Conservation (phyloP, 35 echinoderm and acorn worm genomes). For the Acanthaster planci region DNA sequence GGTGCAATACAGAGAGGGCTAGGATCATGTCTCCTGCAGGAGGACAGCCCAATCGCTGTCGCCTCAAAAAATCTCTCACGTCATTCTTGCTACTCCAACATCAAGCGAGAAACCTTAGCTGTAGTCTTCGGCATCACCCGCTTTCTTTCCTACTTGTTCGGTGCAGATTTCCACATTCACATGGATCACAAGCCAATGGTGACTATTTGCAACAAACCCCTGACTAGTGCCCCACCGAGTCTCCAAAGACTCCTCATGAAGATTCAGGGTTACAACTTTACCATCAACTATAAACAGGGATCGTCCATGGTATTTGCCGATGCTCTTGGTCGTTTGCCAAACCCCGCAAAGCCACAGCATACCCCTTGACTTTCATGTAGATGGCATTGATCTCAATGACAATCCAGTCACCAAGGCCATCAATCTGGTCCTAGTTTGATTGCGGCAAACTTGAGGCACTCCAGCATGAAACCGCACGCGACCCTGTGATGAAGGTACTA, state of each 20-base stretch:
- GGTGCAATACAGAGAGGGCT: conserved; percentile 46
- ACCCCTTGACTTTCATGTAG: not conserved
- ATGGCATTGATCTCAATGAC: not conserved
- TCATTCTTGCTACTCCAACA: conserved; percentile 56
- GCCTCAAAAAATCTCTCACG: conserved; percentile 40
- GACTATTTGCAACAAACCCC: conserved; percentile 44
- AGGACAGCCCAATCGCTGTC: conserved; percentile 50
- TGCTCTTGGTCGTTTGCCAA: conserved; percentile 37
- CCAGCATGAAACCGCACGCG: conserved; percentile 20
- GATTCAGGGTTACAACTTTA: conserved; percentile 60
- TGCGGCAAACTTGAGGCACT: conserved; percentile 44
- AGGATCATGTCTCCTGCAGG: conserved; percentile 43
- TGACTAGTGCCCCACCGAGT: conserved; percentile 52
- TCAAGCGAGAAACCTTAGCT: conserved; percentile 46
- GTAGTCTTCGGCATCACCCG: conserved; percentile 55
- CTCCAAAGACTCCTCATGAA: conserved; percentile 55
- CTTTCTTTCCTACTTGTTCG: conserved; percentile 50
- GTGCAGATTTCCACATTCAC: conserved; percentile 22
- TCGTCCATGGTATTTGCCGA: conserved; percentile 49
- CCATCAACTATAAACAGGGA: conserved; percentile 38
- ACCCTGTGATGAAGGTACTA: conserved; percentile 15
- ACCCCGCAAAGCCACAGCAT: conserved; percentile 26
- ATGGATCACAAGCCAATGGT: conserved; percentile 58
- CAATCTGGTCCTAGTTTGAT: not conserved
- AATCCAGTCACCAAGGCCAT: not conserved